Base-by-base conservation (phyloP, 2,113 vertebrate species). In the Mesocricetus auratus region DNA sequence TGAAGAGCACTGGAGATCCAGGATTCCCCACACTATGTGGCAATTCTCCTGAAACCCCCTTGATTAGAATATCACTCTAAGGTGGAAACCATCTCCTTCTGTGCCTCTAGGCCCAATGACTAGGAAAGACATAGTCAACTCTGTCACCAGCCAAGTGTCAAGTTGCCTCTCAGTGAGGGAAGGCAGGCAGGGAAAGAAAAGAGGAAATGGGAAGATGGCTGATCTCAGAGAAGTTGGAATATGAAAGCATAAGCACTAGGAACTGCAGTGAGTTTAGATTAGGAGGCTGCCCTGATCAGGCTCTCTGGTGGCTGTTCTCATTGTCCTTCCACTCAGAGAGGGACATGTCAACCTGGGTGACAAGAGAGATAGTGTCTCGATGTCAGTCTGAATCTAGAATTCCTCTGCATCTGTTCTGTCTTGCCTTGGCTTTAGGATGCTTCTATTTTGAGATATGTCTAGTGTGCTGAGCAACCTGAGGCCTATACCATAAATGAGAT, bases 391-490 rank as follows among this genome's bases (percentile, higher is more conserved):
- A 36, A 68, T 73, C 95, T 74, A 29, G 95, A 94, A 79, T 85
- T 81, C 66, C 83, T 79, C 68, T 45, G n/a, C 4, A 13, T 90
- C 7, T 91, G 87, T 92, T 64, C 39, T 90, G 75, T 89, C 56
- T 82, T 90, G 47, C 36, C 21, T 93, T 86, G 66, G 47, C 22
- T 89, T 39, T 92, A 89, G 60, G 64, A 36, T 36, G 7, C 75
- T 87, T 93, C 58, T 88, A 42, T 89, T 79, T 56, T 94, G 79
- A 94, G 94, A 96, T 53, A 71, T 29, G 7, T 42, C 60, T 89
- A 77, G 39, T 64, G 5, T 17, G 39, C n/a, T 83, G 85, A 97
- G 50, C 60, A 96, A 45, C 19, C 56, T 26, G 50, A 85, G 7
- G n/a, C 26, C 50, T 19, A 86, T 86, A 91, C 29, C 66, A 83